These are phyloP conservation scores for Prolemur simus DNA, from an alignment of 2,113 vertebrate species.

Conservation along the genomic window DNA sequence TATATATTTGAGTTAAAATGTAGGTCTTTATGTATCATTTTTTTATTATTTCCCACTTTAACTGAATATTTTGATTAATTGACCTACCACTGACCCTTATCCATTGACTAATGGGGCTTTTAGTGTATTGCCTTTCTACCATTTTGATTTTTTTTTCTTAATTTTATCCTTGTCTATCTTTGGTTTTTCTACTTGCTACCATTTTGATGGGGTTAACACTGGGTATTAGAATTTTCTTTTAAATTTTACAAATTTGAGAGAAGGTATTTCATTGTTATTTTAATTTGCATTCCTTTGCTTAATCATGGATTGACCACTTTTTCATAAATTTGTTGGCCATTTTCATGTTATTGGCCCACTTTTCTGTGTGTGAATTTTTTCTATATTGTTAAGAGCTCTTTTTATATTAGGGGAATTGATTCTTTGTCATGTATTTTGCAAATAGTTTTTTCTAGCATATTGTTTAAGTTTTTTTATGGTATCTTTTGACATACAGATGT, in stretches of 20 bases:
- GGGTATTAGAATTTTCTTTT: not conserved
- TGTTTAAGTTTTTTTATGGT: not conserved
- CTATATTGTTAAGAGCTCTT: not conserved
- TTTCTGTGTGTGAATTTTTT: no score
- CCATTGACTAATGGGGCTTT: not conserved
- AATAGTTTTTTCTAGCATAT: not conserved
- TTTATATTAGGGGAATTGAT: not conserved
- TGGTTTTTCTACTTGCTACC: not conserved
- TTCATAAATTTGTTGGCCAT: not conserved
- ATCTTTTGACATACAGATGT: not conserved
- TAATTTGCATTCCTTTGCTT: not conserved
- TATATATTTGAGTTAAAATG: constrained; percentile 22
- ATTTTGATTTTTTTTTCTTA: not conserved
- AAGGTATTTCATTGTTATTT: constrained; percentile 13
- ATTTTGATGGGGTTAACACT: not conserved
- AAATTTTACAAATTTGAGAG: not conserved
- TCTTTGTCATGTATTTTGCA: not conserved
- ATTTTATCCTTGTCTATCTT: no score
- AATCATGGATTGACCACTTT: not conserved
- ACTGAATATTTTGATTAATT: not conserved
- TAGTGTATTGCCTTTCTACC: not conserved
- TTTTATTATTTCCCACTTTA: not conserved
- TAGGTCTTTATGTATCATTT: not conserved
- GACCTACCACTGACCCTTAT: not conserved
- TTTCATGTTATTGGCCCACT: no score